A percentile compares a stretch with the other conserved stretches of the same genome.
phyloP scores from a whole-genome alignment of 2,888 invertebrate species.

The Abrostola triplasia region DNA sequence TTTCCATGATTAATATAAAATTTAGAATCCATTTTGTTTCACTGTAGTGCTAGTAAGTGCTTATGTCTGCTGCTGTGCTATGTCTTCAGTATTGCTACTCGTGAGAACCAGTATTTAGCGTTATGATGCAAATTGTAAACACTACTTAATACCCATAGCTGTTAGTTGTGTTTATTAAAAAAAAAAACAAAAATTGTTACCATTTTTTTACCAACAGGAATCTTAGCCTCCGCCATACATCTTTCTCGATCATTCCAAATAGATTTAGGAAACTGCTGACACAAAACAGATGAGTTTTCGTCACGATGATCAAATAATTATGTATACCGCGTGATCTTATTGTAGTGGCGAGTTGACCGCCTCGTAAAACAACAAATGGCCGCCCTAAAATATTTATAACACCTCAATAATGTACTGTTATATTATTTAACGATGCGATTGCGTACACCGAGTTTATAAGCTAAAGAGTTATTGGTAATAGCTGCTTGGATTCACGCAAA shows the following conservation, averaged over 20 bases:
- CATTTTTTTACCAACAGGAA: too few relatives aligned
- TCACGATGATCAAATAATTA: slow-evolving; percentile 51
- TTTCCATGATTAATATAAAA: too few relatives aligned
- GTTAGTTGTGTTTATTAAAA: too few relatives aligned
- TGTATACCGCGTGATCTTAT: slow-evolving; percentile 62
- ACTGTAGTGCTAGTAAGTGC: too few relatives aligned
- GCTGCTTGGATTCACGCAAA: too few relatives aligned
- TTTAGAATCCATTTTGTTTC: too few relatives aligned
- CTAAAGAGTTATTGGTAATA: slow-evolving; percentile 6
- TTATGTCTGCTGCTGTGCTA: too few relatives aligned
- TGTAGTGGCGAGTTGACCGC: slow-evolving; percentile 26
- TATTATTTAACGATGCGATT: slow-evolving; percentile 34
- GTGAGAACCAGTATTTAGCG: too few relatives aligned
- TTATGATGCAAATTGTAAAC: too few relatives aligned
- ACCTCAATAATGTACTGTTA: slow-evolving; percentile 48
- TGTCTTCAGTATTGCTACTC: too few relatives aligned
- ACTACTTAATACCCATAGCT: too few relatives aligned
- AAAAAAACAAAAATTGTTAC: too few relatives aligned
- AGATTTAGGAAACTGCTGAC: neutral
- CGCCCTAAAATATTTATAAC: slow-evolving; percentile 63
- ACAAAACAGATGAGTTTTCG: slow-evolving; percentile 12
- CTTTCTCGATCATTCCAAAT: neutral
- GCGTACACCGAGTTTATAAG: slow-evolving; percentile 31
- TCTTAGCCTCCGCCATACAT: neutral
- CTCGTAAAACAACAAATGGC: slow-evolving; percentile 49